Evolutionary conservation across 2,797 vertebrate genomes (phyloP).

Genomic region (Amniataba percoides): DNA sequence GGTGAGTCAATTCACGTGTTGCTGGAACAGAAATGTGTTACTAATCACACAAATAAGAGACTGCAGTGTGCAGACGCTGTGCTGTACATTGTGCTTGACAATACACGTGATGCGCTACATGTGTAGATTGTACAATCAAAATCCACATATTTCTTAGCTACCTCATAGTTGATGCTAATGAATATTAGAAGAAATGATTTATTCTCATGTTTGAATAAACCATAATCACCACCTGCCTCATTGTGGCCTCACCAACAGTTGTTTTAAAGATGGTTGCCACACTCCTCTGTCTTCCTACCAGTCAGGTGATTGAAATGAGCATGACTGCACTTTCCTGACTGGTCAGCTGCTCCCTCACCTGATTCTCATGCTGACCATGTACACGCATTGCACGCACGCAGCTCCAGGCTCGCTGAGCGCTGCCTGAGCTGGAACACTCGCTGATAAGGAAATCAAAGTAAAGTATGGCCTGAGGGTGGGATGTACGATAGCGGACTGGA

Average conservation of each 20-base stretch:
- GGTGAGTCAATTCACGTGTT: slow-evolving; percentile 82
- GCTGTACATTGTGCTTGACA: no score
- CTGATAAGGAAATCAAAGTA: slow-evolving; percentile 69
- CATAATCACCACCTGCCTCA: neutral
- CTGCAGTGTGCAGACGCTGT: neutral
- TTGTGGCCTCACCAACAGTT: neutral
- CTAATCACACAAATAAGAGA: neutral
- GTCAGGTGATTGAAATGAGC: slow-evolving; percentile 20
- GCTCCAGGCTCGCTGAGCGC: slow-evolving; percentile 32
- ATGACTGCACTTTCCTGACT: slow-evolving; percentile 20
- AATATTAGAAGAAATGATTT: neutral
- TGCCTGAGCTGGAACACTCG: slow-evolving; percentile 51
- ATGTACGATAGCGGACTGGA: slow-evolving; percentile 43
- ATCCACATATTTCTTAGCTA: neutral
- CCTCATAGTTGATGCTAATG: neutral
- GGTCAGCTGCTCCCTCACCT: slow-evolving; percentile 36
- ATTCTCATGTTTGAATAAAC: neutral
- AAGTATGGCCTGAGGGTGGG: slow-evolving; percentile 63
- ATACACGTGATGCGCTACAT: no score
- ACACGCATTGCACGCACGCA: slow-evolving; percentile 16
- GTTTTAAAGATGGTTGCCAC: slow-evolving; percentile 1
- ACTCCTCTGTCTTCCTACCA: neutral
- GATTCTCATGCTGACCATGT: slow-evolving; percentile 50
- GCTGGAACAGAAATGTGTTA: neutral
- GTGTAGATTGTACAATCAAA: neutral